Evolutionary conservation across 2,113 vertebrate species (phyloP).

Genomic region (Erythrocercus mccallii): DNA sequence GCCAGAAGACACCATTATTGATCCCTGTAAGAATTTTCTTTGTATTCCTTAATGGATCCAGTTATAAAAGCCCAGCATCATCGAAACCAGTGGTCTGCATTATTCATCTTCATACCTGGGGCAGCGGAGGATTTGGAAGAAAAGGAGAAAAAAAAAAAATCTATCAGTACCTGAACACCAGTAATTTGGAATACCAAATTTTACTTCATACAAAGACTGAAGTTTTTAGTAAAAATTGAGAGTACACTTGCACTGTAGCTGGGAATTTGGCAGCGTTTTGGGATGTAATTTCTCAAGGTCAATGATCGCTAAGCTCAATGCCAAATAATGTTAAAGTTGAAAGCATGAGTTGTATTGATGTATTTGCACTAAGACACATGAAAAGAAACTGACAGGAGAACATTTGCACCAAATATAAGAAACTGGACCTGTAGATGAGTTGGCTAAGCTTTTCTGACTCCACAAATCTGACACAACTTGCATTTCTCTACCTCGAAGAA

Average conservation of each 20-base stretch:
- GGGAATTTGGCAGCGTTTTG: background rate
- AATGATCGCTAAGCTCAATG: background rate
- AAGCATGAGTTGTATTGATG: background rate
- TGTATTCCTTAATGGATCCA: constrained; percentile 84
- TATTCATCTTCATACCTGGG: constrained; percentile 89
- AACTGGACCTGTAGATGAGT: background rate
- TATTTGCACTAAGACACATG: background rate
- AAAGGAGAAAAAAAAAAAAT: constrained; percentile 45
- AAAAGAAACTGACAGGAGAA: background rate
- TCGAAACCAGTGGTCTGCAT: constrained; percentile 84
- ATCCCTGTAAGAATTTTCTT: constrained; percentile 81
- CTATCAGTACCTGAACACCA: constrained; percentile 57
- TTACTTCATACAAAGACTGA: background rate
- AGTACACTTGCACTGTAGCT: background rate
- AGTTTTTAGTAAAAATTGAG: background rate
- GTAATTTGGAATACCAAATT: background rate
- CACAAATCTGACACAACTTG: background rate
- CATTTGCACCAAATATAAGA: background rate
- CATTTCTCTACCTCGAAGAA: background rate
- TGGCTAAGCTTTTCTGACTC: background rate
- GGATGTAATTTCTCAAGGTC: background rate
- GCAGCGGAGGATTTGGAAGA: constrained; percentile 41
- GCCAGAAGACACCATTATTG: constrained; percentile 91
- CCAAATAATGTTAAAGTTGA: background rate
- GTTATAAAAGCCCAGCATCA: constrained; percentile 88